Percentiles rank a stretch among this genome's conserved stretches.
phyloP scores from a whole-genome alignment of 2,113 vertebrate genomes.

The Macheiramphus alcinus region DNA sequence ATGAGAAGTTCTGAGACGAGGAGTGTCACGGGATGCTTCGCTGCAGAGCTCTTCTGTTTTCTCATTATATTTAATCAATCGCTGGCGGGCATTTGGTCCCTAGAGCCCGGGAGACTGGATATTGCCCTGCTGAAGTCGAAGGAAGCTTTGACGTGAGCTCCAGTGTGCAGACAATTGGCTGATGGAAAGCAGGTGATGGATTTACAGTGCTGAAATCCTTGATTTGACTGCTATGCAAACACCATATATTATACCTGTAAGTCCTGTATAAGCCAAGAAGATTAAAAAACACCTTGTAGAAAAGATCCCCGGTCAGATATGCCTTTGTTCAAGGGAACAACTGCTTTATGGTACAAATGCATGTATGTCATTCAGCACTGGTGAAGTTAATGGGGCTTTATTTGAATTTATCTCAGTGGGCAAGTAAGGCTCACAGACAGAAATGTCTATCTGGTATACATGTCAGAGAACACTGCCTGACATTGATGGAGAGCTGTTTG shows the following conservation, averaged over 20 bases:
- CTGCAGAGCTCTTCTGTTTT: not conserved
- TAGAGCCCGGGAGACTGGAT: not conserved
- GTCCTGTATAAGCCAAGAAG: not conserved
- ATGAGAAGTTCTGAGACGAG: not conserved
- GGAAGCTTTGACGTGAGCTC: not conserved
- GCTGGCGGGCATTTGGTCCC: not conserved
- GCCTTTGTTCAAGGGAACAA: not conserved
- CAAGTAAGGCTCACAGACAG: not conserved
- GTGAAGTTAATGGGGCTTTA: not conserved
- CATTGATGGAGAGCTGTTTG: conserved; percentile 43
- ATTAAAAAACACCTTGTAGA: conserved; percentile 18
- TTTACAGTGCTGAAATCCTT: not conserved
- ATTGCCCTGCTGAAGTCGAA: not conserved
- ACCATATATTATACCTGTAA: not conserved
- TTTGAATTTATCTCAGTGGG: conserved; percentile 3
- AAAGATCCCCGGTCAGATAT: not conserved
- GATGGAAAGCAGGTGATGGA: not conserved
- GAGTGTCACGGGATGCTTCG: not conserved
- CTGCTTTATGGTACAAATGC: not conserved
- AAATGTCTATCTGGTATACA: not conserved
- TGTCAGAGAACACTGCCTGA: not conserved
- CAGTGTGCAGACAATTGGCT: not conserved
- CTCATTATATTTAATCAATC: not conserved
- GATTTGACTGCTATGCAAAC: conserved; percentile 9
- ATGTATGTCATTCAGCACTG: not conserved